Conservation (phyloP, 2,113 vertebrate species). For the Patagioenas fasciata region DNA sequence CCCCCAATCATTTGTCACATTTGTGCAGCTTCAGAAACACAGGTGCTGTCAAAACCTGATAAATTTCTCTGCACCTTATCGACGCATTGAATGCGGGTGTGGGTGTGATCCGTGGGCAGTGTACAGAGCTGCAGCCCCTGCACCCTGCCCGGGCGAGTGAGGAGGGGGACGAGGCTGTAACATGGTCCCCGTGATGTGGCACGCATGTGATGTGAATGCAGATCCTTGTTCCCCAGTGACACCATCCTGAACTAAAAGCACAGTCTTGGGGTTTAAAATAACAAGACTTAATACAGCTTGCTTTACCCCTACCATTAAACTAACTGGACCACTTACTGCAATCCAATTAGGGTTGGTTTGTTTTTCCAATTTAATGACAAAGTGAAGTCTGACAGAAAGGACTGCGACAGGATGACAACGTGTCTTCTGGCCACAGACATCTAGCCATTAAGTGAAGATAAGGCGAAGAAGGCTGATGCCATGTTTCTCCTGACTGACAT, state of each 20-base stretch:
- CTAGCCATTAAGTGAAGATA: not conserved
- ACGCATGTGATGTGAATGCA: rapidly evolving
- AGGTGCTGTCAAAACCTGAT: not conserved
- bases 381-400: not conserved
- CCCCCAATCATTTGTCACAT: not conserved
- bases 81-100: not conserved
- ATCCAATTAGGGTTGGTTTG: rapidly evolving
- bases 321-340: not conserved
- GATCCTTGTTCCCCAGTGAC: not conserved
- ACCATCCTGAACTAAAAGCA: not conserved
- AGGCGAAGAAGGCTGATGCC: not conserved
- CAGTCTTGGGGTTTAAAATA: not conserved
- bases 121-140: not conserved
- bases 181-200: not conserved
- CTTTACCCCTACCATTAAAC: not conserved
- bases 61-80: rapidly evolving
- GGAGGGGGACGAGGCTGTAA: no score
- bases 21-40: not conserved
- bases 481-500: not conserved
- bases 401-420: not conserved
- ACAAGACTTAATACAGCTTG: not conserved
- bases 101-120: not conserved
- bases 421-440: not conserved
- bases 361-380: not conserved
- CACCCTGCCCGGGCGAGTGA: not conserved